Evolutionary conservation across 2,888 invertebrate species (phyloP), one percentile per base, ranked within the genome.

Genomic region (Tipula helvola): DNA sequence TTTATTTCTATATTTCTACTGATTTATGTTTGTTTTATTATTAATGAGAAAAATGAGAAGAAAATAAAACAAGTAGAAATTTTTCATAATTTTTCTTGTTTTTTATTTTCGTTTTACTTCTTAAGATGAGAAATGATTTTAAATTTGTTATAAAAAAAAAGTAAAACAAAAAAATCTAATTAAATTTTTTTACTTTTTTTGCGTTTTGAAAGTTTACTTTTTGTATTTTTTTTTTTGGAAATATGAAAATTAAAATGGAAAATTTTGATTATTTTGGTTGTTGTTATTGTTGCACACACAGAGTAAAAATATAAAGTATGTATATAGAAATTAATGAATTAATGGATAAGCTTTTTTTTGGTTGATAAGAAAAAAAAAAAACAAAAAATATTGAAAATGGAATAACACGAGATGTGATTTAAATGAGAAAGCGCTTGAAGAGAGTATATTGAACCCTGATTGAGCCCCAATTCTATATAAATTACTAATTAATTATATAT

Each of bases 1-100:
- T 39, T 39, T 36, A 84, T 36, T 84, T 84, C 84, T 71, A 71
- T 28, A 41, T 84, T 84, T 84, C 41, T 84, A 39, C 84, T 84
- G 84, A 84, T 84, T 84, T 84, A 84, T 84, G 84, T 84, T 84
- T 84, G 84, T 84, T 84, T 84, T 84, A 84, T 84, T 84, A 84
- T 84, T 84, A 84, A 84, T 84, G 84, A 84, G 84, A 84, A 84
- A 84, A 84, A 84, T 84, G 84, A 84, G 84, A 84, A 84, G 84
- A 71, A 71, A 71, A 71, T 71, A 71, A 71, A 71, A 71, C 71
- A 71, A 71, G 71, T 71, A 28, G 71, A 71, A 71, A 71, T 71
- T 71, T 71, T 71, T 71, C 71, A 71, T 71, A 71, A 71, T 71
- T 71, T 71, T 71, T 57, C 52, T 57, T 52, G 4, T 16, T 10